Base-by-base conservation (phyloP, 2,888 invertebrate genomes). In the Oxytorus armatus region DNA sequence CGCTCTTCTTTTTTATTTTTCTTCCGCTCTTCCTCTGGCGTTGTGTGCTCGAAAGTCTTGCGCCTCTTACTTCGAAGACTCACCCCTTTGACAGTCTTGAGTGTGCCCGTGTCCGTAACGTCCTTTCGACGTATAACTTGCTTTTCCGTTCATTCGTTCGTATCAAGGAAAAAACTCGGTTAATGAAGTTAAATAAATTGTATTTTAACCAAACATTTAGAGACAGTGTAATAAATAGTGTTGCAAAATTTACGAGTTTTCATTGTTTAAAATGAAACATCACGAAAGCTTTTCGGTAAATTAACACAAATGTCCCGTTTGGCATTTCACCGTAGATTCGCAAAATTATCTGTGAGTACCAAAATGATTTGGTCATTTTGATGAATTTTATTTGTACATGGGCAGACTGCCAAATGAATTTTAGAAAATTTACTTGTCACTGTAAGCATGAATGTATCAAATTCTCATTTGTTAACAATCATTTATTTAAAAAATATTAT, bases 1-100 rank as follows among this genome's bases (percentile, higher is more conserved):
- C 69, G 66, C 81, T 84, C 81, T 79, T 74, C 84, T 82, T 77
- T 79, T 68, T 70, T 82, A 79, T 85, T 86, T 85, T 84, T 84
- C 82, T 82, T 83, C 79, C 76, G 79, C 82, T 51, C 75, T 72
- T 68, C 74, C 36, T 74, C 80, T 77, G 70, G 70, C 82, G 57
- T 77, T 83, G 74, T 76, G 59, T 36, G 39, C 69, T 74, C 51
- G 65, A 77, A 65, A 70, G 49, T 73, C 72, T 76, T 70, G 69
- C 78, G 79, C 83, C 81, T 82, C 76, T 81, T 79, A 81, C 84
- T n/a, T 81, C 77, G 74, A 82, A 72, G 55, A 70, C 75, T 69
- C 84, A 75, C 61, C 79, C 83, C 55, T 83, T 77, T 47, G 69
- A 25, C 29, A 51, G 44, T 55, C 36, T 74, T 42, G 57, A 57